phyloP scores from a whole-genome alignment of 2,888 invertebrate species.

The Nomada ferruginata region DNA sequence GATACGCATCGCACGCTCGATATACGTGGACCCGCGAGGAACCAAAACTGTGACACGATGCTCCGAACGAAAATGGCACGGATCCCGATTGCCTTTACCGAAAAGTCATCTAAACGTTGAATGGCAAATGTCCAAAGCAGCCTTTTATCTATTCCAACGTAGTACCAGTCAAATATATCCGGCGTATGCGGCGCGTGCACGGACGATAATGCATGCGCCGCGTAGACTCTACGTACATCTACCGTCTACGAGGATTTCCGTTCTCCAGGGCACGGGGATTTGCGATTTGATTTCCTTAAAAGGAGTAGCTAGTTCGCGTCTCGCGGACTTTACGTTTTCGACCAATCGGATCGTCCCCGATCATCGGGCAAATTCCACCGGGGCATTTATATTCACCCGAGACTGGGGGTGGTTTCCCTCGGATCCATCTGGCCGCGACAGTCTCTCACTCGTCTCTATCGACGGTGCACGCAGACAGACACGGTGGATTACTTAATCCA shows the following conservation, averaged over 20 bases:
- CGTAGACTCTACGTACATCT: conserved; percentile 1
- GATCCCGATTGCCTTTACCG: conserved; percentile 28
- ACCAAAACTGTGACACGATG: conserved; percentile 6
- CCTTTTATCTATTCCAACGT: conserved; percentile 31
- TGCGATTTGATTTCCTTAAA: conserved; percentile 76
- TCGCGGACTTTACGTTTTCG: conserved; percentile 6
- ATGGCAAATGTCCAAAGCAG: conserved; percentile 50
- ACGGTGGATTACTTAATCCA: conserved; percentile 73
- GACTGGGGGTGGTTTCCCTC: not conserved
- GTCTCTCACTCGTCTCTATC: conserved; percentile 14
- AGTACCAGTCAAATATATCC: conserved; percentile 21
- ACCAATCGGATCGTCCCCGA: conserved; percentile 12
- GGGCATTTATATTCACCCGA: conserved; percentile 54
- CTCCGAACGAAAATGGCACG: conserved; percentile 25
- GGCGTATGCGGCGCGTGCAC: not conserved
- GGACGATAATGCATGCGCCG: conserved; percentile 16
- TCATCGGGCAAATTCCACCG: conserved; percentile 27
- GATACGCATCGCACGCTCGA: not conserved
- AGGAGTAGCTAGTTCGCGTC: conserved; percentile 59
- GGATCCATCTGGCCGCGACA: not conserved
- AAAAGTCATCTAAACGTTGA: conserved; percentile 30
- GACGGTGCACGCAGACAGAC: conserved; percentile 21
- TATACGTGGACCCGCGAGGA: not conserved
- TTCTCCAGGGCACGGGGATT: conserved; percentile 53
- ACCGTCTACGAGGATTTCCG: conserved; percentile 69